Base-by-base conservation (phyloP, 2,888 invertebrate species). In the Apodemia hepburni region DNA sequence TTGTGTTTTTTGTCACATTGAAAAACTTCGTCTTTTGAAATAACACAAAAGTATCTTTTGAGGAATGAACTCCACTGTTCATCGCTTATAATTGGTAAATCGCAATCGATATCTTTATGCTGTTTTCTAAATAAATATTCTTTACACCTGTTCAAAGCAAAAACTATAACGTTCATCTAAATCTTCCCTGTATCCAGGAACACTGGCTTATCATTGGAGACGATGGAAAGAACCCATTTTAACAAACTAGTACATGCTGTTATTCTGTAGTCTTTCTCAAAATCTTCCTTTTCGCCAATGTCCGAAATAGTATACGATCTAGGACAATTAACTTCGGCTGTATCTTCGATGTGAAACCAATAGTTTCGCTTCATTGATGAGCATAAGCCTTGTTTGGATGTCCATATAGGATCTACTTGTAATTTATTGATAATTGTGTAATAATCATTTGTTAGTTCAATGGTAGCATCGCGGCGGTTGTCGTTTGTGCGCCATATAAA, bases 241-340 rank as follows among this genome's bases (percentile, higher is more conserved):
- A 98, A 80, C 62, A 97, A 84, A 68, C 95, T 95, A 60, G 95
- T 93, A 69, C 97, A 96, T 3, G 97, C 95, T 3, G 97, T 97
- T 61, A 95, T 87, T 75, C 95, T 94, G 77, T 94, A 98, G 79
- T 98, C 97, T 69, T 93, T 93, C 63, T 93, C 78, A 75, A 95
- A 95, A 29, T 90, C 92, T 62, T 92, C 90, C 57, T 92, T 79
- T 70, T 94, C 94, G 27, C 92, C 92, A 15, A 78, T 78, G 70
- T 94, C 92, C 58, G 84, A 88, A 60, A 94, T 90, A 70, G 93
- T 92, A 76, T 95, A 96, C 61, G 95, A 94, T 5, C 97, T 93
- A 0, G 97, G 97, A 75, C 93, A 94, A 63, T 93, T 93, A 49
- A 95, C 93, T 71, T 93, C 93, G 0, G 95, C 92, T 58, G 94